Base-by-base conservation (phyloP, 64 coral and sea anemone species). In the Montipora sp. region DNA sequence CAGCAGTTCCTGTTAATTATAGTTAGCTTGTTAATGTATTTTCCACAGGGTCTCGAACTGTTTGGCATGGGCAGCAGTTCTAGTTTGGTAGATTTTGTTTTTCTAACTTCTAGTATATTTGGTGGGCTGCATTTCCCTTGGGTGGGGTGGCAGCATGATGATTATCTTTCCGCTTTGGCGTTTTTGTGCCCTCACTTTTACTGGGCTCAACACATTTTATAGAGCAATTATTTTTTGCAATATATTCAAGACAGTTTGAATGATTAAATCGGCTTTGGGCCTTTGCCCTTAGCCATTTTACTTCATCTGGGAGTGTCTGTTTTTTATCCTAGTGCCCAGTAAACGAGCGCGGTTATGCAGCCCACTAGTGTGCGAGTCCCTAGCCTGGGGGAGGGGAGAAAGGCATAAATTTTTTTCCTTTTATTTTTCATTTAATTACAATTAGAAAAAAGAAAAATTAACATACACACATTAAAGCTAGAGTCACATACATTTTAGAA, bases 11-110 rank as follows among this genome's bases (percentile, higher is more conserved):
- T 27, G 27, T 27, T 27, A 27, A 27, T 27, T 55, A 55, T 55
- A 55, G 0, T 55, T 55, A 55, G 51, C 18, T 50, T 12, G 75
- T 19, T 49, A 13, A 0, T 48, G 0, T 16, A 77, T 27, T 27
- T 77, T 49, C 18, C 10, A 77, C 27, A 27, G 47, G 43, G 75
- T 48, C 44, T 48, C 3, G 75, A 48, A 48, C 75, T 48, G 75
- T 48, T 77, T 77, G 19, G 75, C 75, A 77, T 14, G 75, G 75
- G 75, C 75, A 77, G 75, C 75, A 77, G 75, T 75, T 75, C 73
- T 75, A 44, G 3, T 13, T 75, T 75, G 23, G 12, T 44, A 75
- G 5, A 44, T 22, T 75, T 44, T 75, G 73, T 27, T 75, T 36
- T 43, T 55, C 9, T 5, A 55, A 55, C 9, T 7, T 55, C 51